phyloP scores from a whole-genome alignment of 2,797 vertebrate species.

The Xerus rutilus region DNA sequence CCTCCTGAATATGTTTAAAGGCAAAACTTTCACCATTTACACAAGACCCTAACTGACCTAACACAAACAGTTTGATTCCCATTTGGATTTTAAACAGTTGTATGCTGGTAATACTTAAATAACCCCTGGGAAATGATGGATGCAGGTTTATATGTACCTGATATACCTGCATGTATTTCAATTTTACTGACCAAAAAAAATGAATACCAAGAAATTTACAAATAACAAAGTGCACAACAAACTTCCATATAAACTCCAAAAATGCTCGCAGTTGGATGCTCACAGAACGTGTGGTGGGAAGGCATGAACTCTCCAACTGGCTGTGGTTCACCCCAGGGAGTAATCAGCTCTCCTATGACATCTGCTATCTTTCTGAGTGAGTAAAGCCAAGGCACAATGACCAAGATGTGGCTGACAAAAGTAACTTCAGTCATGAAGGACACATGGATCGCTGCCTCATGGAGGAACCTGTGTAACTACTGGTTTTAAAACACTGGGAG shows the following conservation, averaged over 20 bases:
- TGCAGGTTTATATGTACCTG: not conserved
- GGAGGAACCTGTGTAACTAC: not conserved
- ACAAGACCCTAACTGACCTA: not conserved
- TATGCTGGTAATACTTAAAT: not conserved
- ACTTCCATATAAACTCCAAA: constrained; percentile 26
- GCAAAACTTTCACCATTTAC: not conserved
- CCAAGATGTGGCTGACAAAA: not conserved
- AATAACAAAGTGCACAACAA: constrained; percentile 22
- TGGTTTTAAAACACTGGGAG: constrained; percentile 20
- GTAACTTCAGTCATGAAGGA: constrained; percentile 16
- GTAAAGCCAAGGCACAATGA: not conserved
- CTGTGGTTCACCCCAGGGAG: not conserved
- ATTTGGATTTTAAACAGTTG: not conserved
- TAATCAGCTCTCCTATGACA: not conserved
- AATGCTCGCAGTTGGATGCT: not conserved
- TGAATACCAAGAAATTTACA: not conserved
- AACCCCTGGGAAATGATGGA: not conserved
- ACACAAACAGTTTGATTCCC: not conserved
- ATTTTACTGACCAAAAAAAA: constrained; percentile 28
- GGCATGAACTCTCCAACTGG: not conserved
- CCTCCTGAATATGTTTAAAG: not conserved
- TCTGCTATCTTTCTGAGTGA: not conserved
- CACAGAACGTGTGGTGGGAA: not conserved
- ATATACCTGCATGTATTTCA: not conserved
- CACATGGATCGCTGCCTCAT: not conserved